Conservation (phyloP, 2,797 vertebrate species). For the Bovichtus variegatus region DNA sequence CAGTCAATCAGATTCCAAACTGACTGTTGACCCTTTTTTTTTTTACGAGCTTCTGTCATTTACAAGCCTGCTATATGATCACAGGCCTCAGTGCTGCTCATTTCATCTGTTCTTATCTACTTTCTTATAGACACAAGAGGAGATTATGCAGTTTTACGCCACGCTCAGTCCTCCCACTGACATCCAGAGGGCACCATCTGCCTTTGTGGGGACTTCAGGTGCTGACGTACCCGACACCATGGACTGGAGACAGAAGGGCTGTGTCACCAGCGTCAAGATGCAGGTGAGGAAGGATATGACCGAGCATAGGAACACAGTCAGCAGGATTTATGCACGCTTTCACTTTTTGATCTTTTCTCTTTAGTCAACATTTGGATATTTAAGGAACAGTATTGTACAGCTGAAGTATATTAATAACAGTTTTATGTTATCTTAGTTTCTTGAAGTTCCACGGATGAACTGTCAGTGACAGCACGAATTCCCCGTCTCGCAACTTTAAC, state of each 20-base stretch:
- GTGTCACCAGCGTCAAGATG: constrained; percentile 88
- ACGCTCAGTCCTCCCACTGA: constrained; percentile 71
- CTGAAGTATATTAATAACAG: not conserved
- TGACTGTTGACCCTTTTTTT: too few species aligned
- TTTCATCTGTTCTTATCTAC: not conserved
- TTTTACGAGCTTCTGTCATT: too few species aligned
- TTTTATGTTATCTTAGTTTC: too few species aligned
- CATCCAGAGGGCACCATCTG: constrained; percentile 42
- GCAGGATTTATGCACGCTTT: too few species aligned
- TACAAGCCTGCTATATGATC: too few species aligned
- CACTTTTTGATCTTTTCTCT: too few species aligned
- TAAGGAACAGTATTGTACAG: not conserved
- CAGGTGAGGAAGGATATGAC: constrained; percentile 88
- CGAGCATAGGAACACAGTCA: not conserved
- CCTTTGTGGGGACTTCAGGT: not conserved
- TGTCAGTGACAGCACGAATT: too few species aligned
- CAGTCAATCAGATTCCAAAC: too few species aligned
- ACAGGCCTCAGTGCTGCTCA: too few species aligned
- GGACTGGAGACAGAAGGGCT: constrained; percentile 90
- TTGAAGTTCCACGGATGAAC: not conserved
- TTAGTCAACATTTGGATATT: not conserved
- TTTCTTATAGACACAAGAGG: constrained; percentile 82
- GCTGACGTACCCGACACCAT: constrained; percentile 73
- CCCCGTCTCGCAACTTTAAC: too few species aligned
- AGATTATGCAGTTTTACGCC: constrained; percentile 76